Evolutionary conservation across 1,140 invertebrate species (phyloP), one percentile per base, ranked within the genome.

Genomic region (Antheraea pernyi): DNA sequence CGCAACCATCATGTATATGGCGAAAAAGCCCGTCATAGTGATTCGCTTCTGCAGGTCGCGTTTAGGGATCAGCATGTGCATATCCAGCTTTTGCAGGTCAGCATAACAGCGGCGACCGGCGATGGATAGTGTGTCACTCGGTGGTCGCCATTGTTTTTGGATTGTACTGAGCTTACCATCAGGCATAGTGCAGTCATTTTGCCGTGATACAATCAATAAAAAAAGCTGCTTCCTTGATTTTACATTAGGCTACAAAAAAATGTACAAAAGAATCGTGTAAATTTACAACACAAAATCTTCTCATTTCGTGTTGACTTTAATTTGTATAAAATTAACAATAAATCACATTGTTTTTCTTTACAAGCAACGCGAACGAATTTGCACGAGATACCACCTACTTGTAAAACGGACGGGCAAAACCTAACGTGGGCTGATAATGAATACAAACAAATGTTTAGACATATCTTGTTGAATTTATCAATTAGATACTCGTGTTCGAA

Each of bases 391-490:
- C 39, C 11, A 42, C 46, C 46, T 53, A 53, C 46, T 53, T 53
- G 46, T 53, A 16, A n/a, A 53, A 11, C 46, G 46, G 46, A 53
- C 13, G 46, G 13, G 46, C 46, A 53, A 53, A 53, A 53, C 46
- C 46, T 53, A 53, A 53, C 46, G 46, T 53, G 46, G 46, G 46
- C 46, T 53, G 46, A 53, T 53, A 53, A 53, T 53, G 46, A 53
- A 16, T n/a, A 53, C 46, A 53, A 53, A 53, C 46, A 53, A 11
- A 53, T 13, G 46, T 53, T 53, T 53, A 53, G 16, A 53, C 46
- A 53, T 53, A 53, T 53, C 13, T 13, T 53, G 46, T 53, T 53
- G 46, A 13, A 53, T 53, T 53, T 53, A 53, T 53, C 46, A 53
- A 53, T 53, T 53, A 53, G 46, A 53, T 53, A 53, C 46, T 53